Conservation (phyloP, 2,888 invertebrate species). For the Dryadula phaetusa region DNA sequence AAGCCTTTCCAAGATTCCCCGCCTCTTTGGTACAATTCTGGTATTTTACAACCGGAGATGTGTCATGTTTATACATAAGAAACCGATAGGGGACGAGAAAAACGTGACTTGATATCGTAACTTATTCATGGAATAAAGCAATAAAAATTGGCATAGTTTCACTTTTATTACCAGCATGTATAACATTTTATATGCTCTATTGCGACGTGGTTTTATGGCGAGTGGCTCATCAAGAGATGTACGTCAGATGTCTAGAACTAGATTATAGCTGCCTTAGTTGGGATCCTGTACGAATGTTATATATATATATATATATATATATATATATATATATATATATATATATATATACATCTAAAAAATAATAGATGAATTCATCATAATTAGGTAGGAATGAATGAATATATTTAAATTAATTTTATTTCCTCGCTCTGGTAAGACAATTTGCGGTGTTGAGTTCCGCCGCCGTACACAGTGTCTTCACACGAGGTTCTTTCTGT, state of each 20-base stretch:
- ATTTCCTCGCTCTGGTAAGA: too few species aligned
- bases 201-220: constrained; percentile 38
- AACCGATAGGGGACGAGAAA: constrained; percentile 42
- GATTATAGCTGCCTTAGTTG: not conserved
- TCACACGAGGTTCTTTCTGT: too few species aligned
- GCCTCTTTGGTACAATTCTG: constrained; percentile 10
- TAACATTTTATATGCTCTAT: constrained; percentile 43
- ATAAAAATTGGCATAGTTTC: constrained; percentile 49
- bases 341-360: too few species aligned
- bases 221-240: constrained; percentile 29
- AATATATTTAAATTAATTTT: too few species aligned
- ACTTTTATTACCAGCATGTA: constrained; percentile 44
- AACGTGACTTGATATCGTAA: constrained; percentile 46
- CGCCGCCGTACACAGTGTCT: too few species aligned
- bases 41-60: constrained; percentile 25
- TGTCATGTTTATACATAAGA: constrained; percentile 41
- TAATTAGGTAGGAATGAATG: too few species aligned
- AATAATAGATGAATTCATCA: too few species aligned
- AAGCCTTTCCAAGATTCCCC: constrained; percentile 16
- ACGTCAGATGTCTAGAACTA: constrained; percentile 18
- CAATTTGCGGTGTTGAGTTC: too few species aligned
- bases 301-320: too few species aligned
- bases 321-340: too few species aligned
- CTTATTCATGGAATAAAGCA: constrained; percentile 47
- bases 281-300: too few species aligned